Percentiles rank a stretch among this genome's conserved stretches.
Conservation (phyloP, 2,113 vertebrate species). For the Eclectus roratus region DNA sequence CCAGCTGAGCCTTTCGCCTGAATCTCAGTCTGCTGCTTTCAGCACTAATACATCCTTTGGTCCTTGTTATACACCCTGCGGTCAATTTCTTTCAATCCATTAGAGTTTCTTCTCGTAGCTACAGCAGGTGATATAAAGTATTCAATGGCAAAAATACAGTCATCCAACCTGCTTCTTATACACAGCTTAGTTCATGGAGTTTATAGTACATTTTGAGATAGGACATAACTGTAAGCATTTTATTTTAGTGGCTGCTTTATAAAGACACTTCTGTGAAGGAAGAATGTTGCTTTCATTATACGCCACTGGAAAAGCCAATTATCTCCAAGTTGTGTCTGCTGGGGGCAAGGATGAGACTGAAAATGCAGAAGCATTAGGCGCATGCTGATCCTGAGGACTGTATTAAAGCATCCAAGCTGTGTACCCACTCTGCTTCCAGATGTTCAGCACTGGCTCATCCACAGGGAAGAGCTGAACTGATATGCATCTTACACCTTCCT, state of each 20-base stretch:
- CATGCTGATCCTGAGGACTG: not conserved
- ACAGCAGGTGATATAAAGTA: not conserved
- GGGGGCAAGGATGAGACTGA: not conserved
- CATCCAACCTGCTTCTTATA: not conserved
- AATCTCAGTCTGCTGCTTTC: not conserved
- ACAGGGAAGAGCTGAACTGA: not conserved
- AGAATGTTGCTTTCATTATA: not conserved
- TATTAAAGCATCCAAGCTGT: not conserved
- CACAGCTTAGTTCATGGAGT: not conserved
- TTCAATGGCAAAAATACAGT: not conserved
- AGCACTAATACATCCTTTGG: not conserved
- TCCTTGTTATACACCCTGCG: not conserved
- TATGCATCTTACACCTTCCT: not conserved
- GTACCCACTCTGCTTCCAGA: not conserved
- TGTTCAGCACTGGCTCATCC: not conserved
- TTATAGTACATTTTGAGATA: not conserved
- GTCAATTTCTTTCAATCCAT: not conserved
- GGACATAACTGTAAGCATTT: not conserved
- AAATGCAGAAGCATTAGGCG: not conserved
- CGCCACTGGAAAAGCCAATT: not conserved
- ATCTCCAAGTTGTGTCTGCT: not conserved
- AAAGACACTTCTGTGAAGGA: not conserved
- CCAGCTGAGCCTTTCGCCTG: not conserved
- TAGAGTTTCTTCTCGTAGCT: not conserved
- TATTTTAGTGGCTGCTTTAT: not conserved